Percentiles rank a stretch among this genome's conserved stretches.
phyloP scores from a whole-genome alignment of 2,888 invertebrate genomes.

The Acleris laterana region DNA sequence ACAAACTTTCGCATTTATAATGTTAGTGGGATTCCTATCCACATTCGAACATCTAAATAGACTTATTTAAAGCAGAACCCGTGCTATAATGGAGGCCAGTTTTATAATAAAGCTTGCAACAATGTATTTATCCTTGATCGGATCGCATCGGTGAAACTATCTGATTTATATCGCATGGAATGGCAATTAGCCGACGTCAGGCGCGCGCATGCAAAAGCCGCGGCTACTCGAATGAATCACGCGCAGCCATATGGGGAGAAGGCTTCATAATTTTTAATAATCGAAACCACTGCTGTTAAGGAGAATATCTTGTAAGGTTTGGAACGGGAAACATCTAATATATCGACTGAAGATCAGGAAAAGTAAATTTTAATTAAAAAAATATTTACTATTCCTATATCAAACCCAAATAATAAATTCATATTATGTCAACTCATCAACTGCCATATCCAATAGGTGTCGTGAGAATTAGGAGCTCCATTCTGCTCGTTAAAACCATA shows the following conservation, averaged over 20 bases:
- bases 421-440: too few species aligned
- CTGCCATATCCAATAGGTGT: too few species aligned
- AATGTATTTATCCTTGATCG: slow-evolving; percentile 38
- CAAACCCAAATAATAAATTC: too few species aligned
- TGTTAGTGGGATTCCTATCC: background rate
- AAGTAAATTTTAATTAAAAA: too few species aligned
- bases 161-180: slow-evolving; percentile 73
- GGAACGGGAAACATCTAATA: background rate
- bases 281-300: background rate
- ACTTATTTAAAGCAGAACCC: background rate
- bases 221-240: slow-evolving; percentile 61
- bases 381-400: too few species aligned
- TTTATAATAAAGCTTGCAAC: slow-evolving; percentile 14
- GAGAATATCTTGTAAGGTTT: background rate
- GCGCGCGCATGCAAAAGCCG: slow-evolving; percentile 65
- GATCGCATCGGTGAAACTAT: slow-evolving; percentile 44
- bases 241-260: slow-evolving; percentile 35
- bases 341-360: too few species aligned
- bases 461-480: too few species aligned
- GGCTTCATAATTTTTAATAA: background rate
- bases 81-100: background rate
- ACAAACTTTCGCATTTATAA: too few species aligned
- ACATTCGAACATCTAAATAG: background rate
- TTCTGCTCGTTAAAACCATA: too few species aligned
- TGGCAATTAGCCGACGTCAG: slow-evolving; percentile 68